Evolutionary conservation across 2,113 vertebrate species (phyloP).

Genomic region (human (Homo sapiens)): GRCh38 chr14:72064001-72064500

Average conservation of each 20-base stretch:
- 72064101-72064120: neutral
- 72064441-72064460: constrained; percentile 49
- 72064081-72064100: neutral
- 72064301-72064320: neutral
- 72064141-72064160: neutral
- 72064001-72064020: constrained; percentile 8
- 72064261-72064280: neutral
- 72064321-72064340: neutral
- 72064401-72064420: constrained; percentile 58
- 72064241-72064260: neutral
- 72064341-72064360: constrained; percentile 22
- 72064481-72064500: constrained; percentile 30
- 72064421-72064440: constrained; percentile 32
- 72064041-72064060: neutral
- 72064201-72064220: neutral
- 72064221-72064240: neutral
- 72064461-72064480: constrained; percentile 47
- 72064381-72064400: constrained; percentile 49
- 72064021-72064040: neutral
- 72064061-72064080: neutral
- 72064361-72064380: constrained; percentile 40
- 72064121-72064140: neutral
- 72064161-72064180: neutral
- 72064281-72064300: neutral
- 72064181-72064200: neutral